A percentile compares a stretch with the other conserved stretches of the same genome.
Evolutionary conservation across 2,113 vertebrate species (phyloP).

Genomic region (Accipiter virgatus): DNA sequence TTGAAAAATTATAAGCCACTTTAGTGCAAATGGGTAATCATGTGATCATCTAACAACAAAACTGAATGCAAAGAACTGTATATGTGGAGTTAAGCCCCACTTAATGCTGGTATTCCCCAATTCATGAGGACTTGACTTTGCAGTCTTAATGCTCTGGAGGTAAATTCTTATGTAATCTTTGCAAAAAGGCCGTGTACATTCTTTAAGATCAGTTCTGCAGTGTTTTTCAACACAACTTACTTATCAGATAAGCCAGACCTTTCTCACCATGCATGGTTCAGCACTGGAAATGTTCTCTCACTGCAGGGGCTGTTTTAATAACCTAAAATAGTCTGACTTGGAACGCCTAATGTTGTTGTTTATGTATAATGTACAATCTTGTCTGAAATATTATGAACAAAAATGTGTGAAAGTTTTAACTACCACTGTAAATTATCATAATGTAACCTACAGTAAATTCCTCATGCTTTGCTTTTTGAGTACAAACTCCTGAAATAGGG

Average conservation of each 20-base stretch:
- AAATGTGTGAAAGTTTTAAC: background rate
- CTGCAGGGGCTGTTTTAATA: background rate
- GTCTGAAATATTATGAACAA: background rate
- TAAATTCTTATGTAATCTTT: background rate
- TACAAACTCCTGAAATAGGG: background rate
- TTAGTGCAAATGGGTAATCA: rapidly evolving
- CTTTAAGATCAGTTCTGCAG: background rate
- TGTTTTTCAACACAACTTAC: background rate
- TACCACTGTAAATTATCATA: background rate
- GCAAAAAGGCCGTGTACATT: background rate
- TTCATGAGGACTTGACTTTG: background rate
- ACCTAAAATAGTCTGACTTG: background rate
- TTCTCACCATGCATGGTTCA: background rate
- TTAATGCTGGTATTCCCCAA: background rate
- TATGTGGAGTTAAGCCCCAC: background rate
- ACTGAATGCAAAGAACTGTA: background rate
- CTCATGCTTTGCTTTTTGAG: background rate
- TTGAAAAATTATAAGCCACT: background rate
- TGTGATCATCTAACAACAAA: background rate
- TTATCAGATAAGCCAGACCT: background rate
- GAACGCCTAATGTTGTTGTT: background rate
- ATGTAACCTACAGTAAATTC: background rate
- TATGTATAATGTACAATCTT: background rate
- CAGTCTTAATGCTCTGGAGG: background rate
- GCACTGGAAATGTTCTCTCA: background rate